These are phyloP conservation scores for Drosophila paramelanica DNA, from an alignment of 2,888 invertebrate genomes.

Conservation along the genomic window DNA sequence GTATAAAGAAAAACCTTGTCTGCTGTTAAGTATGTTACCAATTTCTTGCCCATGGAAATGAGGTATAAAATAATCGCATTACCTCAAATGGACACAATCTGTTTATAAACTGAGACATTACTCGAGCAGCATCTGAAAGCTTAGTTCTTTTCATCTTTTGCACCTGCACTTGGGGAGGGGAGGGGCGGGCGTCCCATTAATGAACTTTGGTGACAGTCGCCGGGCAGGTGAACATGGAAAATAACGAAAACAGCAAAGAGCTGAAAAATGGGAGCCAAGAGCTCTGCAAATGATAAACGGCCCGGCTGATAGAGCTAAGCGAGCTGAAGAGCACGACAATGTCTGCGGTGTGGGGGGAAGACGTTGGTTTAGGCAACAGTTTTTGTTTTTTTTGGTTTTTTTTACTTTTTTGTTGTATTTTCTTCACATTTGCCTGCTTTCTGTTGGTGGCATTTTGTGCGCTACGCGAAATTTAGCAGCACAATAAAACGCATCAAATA, in stretches of 20 bases:
- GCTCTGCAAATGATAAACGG: conserved; percentile 69
- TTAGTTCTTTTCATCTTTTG: conserved; percentile 20
- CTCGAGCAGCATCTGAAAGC: conserved; percentile 8
- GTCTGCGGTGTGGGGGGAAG: neutral
- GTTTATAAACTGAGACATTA: conserved; percentile 26
- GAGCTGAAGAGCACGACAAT: conserved; percentile 48
- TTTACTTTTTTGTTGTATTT: neutral
- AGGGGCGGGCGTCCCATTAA: conserved; percentile 53
- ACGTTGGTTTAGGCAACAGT: neutral
- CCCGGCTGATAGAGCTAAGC: conserved; percentile 65
- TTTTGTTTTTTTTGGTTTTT: conserved; percentile 8
- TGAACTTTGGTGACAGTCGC: conserved; percentile 60
- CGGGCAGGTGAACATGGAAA: conserved; percentile 19
- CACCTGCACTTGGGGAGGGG: conserved; percentile 23
- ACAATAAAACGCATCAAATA: conserved; percentile 79
- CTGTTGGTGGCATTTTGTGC: conserved; percentile 44
- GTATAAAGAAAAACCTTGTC: neutral
- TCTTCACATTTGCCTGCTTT: neutral
- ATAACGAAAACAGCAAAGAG: conserved; percentile 23
- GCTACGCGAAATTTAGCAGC: conserved; percentile 76
- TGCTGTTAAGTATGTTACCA: neutral
- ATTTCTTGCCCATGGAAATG: conserved; percentile 14
- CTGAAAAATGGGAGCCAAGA: conserved; percentile 30
- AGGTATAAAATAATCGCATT: conserved; percentile 28
- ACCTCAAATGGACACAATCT: conserved; percentile 25